Evolutionary conservation across 2,888 invertebrate genomes (phyloP).

Genomic region (Melieria picta): DNA sequence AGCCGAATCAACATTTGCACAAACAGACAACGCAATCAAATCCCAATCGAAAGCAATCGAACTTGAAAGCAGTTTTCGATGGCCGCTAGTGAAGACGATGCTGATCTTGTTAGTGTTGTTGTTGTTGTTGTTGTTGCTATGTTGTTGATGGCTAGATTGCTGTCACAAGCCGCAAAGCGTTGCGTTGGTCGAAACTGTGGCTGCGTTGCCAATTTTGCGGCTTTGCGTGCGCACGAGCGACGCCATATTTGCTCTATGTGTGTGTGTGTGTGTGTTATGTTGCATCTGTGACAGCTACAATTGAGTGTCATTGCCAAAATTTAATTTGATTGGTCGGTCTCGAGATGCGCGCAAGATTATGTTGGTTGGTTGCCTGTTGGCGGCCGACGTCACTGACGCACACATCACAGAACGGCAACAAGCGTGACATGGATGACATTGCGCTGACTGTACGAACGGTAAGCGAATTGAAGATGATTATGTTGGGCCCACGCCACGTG

Average conservation of each 20-base stretch:
- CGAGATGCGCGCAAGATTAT: constrained; percentile 11
- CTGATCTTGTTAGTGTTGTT: neutral
- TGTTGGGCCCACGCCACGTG: no score
- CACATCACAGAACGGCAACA: no score
- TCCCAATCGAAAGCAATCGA: constrained; percentile 32
- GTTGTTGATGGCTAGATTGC: neutral
- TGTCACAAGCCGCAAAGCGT: neutral
- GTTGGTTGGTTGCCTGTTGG: no score
- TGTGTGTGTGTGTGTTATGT: no score
- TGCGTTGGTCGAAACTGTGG: neutral
- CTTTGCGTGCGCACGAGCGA: neutral
- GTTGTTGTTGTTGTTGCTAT: neutral
- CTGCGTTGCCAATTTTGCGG: neutral
- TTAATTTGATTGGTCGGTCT: constrained; percentile 46
- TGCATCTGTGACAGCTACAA: constrained; percentile 33
- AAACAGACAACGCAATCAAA: constrained; percentile 34
- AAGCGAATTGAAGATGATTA: no score
- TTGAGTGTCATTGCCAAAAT: constrained; percentile 44
- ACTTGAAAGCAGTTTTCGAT: constrained; percentile 23
- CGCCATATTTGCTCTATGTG: neutral
- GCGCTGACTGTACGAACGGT: no score
- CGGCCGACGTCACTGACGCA: no score
- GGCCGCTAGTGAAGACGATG: constrained; percentile 3
- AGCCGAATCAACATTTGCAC: no score
- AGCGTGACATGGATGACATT: no score